Conservation (phyloP, 2,113 vertebrate species). For the Guaruba guarouba region DNA sequence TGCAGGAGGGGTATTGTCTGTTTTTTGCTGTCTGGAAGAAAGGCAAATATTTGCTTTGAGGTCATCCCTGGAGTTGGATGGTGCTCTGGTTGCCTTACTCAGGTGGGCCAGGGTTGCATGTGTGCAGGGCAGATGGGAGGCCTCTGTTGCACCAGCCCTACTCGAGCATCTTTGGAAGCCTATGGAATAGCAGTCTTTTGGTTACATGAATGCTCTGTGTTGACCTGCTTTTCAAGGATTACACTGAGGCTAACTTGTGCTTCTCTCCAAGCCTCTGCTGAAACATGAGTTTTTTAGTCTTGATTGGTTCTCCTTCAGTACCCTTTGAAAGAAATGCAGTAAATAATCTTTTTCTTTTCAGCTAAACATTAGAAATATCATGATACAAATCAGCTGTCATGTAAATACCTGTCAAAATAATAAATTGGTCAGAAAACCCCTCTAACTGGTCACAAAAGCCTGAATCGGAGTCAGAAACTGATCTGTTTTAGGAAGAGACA, state of each 20-base stretch:
- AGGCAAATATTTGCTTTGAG: not conserved
- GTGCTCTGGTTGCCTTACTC: not conserved
- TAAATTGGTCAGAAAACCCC: not conserved
- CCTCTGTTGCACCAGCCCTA: not conserved
- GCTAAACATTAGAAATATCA: not conserved
- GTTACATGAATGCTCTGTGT: not conserved
- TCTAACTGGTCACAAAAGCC: not conserved
- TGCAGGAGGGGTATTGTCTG: not conserved
- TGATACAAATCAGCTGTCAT: not conserved
- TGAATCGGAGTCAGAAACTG: not conserved
- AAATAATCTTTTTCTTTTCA: not conserved
- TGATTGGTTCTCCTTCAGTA: not conserved
- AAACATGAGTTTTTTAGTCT: not conserved
- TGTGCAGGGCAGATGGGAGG: not conserved
- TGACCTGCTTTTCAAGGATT: not conserved
- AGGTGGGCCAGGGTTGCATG: no score
- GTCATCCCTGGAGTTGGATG: rapidly evolving
- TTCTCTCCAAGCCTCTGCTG: not conserved
- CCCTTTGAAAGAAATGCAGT: not conserved
- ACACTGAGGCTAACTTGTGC: not conserved
- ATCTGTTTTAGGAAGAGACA: not conserved
- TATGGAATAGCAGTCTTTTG: not conserved
- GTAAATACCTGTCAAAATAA: not conserved
- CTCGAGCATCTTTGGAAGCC: not conserved
- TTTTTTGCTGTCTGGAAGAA: not conserved